Base-by-base conservation (phyloP, 1,140 invertebrate genomes). In the Pseudomyrmex pallidus region DNA sequence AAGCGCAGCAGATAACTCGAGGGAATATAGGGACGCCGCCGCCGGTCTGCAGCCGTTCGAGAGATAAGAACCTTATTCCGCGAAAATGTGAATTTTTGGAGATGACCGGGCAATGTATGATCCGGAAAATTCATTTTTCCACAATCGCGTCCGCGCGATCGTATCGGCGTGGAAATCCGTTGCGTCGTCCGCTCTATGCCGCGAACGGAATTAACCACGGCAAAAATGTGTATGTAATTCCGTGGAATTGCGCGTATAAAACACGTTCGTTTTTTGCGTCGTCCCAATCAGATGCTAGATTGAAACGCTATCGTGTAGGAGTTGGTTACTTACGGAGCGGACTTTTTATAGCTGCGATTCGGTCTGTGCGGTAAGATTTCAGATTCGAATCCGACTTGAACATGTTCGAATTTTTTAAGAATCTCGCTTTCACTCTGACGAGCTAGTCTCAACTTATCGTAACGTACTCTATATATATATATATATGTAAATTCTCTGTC, bases 51-150 rank as follows among this genome's bases (percentile, higher is more conserved):
- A 13, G 44, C 25, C 59, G 73, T 10, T 22, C 59, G 35, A 5
- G 57, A 35, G 73, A 74, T 74, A 74, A 74, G 73, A 63, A 48
- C 20, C 44, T 74, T 63, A 63, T 74, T 50, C 44, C 17, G 50
- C 12, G 35, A 77, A 77, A 77, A 68, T 77, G 67, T 77, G 74
- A 50, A 77, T 56, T 68, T 35, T 35, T 35, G 4, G 63, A 2
- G 35, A 12, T 44, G n/a, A 1, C 5, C n/a, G 74, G 50, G 74
- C 50, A 3, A 77, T 77, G 22, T 77, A 62, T 62, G 63, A 67
- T 22, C 8, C 7, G 50, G 74, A 77, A 77, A 77, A 57, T 56
- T 77, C 22, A 46, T 76, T 61, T 77, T 25, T 20, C 35, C 35
- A 35, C 35, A 35, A 35, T 5, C 35, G 35, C 35, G 35, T 62